Evolutionary conservation across 2,113 vertebrate genomes (phyloP).

Genomic region (Syrmaticus mikado): DNA sequence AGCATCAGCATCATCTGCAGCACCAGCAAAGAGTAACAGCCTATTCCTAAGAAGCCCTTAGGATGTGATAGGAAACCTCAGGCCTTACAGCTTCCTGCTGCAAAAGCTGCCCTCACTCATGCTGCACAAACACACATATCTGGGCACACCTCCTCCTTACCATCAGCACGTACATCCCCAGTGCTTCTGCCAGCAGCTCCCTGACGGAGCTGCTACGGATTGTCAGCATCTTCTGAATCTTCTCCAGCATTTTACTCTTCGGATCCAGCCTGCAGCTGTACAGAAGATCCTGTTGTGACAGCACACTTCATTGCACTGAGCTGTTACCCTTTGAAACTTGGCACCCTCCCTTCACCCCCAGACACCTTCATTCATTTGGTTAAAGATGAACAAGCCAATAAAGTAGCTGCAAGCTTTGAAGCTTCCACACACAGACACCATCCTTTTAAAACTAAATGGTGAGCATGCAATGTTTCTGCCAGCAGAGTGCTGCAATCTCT

Average conservation of each 20-base stretch:
- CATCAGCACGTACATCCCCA: constrained; percentile 87
- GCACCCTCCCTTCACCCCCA: constrained; percentile 14
- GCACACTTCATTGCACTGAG: background rate
- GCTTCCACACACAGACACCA: background rate
- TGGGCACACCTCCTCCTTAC: constrained; percentile 59
- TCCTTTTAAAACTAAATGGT: background rate
- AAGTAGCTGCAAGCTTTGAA: background rate
- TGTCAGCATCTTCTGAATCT: background rate
- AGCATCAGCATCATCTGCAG: background rate
- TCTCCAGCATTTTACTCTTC: background rate
- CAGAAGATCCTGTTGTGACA: background rate
- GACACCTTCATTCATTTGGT: constrained; percentile 39
- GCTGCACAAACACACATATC: background rate
- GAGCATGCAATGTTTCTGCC: background rate
- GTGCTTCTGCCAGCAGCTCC: constrained; percentile 80
- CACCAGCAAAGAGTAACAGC: background rate
- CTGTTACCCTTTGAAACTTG: constrained; percentile 65
- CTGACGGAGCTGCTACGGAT: constrained; percentile 66
- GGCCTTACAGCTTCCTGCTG: background rate
- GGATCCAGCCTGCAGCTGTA: rapidly evolving
- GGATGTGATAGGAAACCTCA: background rate
- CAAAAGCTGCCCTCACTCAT: rapidly evolving
- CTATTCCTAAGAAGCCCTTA: background rate
- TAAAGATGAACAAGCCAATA: constrained; percentile 62
- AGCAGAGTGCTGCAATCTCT: rapidly evolving